Percentiles rank a stretch among this genome's conserved stretches.
Conservation (phyloP, 2,797 vertebrate species). For the Iguana delicatissima region DNA sequence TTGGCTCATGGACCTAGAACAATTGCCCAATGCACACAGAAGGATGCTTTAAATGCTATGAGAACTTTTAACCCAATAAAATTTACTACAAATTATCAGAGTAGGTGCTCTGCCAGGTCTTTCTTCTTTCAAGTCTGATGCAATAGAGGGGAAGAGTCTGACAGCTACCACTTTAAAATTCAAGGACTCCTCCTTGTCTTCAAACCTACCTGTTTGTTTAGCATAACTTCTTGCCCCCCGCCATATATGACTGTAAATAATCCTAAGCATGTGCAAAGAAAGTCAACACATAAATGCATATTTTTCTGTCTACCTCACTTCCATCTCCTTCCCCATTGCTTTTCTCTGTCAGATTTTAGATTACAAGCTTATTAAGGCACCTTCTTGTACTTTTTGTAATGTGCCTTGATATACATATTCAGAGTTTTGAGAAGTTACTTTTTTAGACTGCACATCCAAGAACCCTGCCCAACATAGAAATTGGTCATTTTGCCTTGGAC, state of each 20-base stretch:
- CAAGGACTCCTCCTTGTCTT: background rate
- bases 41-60: slow-evolving; percentile 19
- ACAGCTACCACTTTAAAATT: slow-evolving; percentile 46
- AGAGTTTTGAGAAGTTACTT: too few species aligned
- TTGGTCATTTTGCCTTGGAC: too few species aligned
- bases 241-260: background rate
- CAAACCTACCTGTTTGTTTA: background rate
- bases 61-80: slow-evolving; percentile 49
- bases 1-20: too few species aligned
- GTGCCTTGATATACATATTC: background rate
- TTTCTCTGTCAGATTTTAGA: background rate
- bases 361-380: background rate
- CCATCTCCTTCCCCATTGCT: background rate
- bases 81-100: slow-evolving; percentile 39
- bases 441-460: too few species aligned
- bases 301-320: background rate
- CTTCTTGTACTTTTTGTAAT: background rate
- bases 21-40: slow-evolving; percentile 2
- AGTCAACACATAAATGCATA: background rate
- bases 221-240: background rate
- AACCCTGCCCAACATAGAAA: too few species aligned
- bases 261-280: background rate
- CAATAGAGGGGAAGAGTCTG: slow-evolving; percentile 32
- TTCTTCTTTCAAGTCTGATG: slow-evolving; percentile 53
- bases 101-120: slow-evolving; percentile 36